phyloP scores from a whole-genome alignment of 2,888 invertebrate genomes.

The Drosophila infuscata region DNA sequence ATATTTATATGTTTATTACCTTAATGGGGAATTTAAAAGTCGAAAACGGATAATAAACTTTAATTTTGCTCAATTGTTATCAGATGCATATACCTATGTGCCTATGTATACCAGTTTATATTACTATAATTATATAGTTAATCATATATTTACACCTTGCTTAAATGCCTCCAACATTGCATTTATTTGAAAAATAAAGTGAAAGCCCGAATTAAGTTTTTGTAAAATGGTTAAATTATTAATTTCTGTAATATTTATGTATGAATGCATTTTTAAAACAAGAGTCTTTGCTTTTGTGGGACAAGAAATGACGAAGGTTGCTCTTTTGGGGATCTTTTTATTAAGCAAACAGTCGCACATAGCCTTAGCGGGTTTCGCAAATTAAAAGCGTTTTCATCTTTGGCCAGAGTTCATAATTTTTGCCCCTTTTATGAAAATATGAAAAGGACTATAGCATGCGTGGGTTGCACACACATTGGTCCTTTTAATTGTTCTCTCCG shows the following conservation, averaged over 20 bases:
- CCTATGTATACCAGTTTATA: neutral
- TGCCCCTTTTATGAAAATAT: conserved; percentile 56
- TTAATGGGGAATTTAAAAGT: neutral
- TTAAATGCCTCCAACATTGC: neutral
- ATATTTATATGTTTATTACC: neutral
- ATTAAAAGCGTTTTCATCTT: conserved; percentile 80
- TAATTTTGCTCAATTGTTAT: neutral
- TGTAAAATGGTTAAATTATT: conserved; percentile 57
- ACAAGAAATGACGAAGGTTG: conserved; percentile 9
- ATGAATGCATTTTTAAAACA: neutral
- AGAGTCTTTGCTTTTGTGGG: neutral
- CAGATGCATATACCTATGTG: neutral
- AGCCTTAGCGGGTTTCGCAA: conserved; percentile 57
- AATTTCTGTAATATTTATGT: conserved; percentile 40
- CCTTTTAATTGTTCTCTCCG: conserved; percentile 67
- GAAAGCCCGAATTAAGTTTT: conserved; percentile 56
- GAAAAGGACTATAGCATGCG: conserved; percentile 42
- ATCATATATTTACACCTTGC: neutral
- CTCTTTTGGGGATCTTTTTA: conserved; percentile 10
- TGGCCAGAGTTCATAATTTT: conserved; percentile 75
- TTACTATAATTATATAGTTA: neutral
- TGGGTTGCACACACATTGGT: conserved; percentile 41
- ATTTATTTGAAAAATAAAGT: conserved; percentile 34
- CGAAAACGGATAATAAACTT: neutral
- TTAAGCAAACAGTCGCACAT: conserved; percentile 2